These are phyloP conservation scores for Patiria miniata DNA, from an alignment of 35 echinoderm and acorn worm species.

Conservation along the genomic window DNA sequence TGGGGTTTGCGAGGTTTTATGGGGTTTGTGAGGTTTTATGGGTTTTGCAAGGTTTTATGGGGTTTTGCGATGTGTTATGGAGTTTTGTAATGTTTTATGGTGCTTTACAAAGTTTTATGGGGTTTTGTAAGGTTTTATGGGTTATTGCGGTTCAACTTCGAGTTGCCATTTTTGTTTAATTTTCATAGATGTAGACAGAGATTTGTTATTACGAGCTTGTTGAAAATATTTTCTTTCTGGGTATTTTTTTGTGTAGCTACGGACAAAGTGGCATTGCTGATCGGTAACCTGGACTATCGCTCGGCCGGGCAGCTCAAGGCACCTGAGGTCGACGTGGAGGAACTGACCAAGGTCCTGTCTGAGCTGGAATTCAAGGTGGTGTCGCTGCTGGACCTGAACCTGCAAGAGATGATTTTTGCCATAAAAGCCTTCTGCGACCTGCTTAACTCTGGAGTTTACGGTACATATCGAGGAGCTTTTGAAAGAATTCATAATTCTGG, in stretches of 20 bases:
- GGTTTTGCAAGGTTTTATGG: too few relatives aligned
- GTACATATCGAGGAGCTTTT: constrained; percentile 32
- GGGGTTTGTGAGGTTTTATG: too few relatives aligned
- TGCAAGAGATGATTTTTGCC: constrained; percentile 76
- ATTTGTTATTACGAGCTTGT: too few relatives aligned
- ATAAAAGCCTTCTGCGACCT: constrained; percentile 79
- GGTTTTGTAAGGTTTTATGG: too few relatives aligned
- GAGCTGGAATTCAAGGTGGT: constrained; percentile 74
- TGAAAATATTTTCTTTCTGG: not conserved
- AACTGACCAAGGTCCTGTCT: constrained; percentile 30
- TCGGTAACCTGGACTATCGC: constrained; percentile 84
- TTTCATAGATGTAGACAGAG: too few relatives aligned
- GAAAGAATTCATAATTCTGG: not conserved
- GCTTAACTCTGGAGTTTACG: constrained; percentile 71
- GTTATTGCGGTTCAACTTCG: too few relatives aligned
- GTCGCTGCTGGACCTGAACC: constrained; percentile 73
- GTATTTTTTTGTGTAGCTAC: constrained; percentile 46
- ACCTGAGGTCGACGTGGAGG: constrained; percentile 58
- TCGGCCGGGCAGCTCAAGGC: constrained; percentile 36
- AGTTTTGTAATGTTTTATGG: too few relatives aligned
- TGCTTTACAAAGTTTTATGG: too few relatives aligned
- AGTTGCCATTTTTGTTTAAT: too few relatives aligned
- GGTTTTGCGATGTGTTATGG: too few relatives aligned
- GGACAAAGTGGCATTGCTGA: constrained; percentile 89
- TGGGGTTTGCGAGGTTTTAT: too few relatives aligned